phyloP scores from a whole-genome alignment of 2,797 vertebrate species.

The Cryptoblepharus egeriae region DNA sequence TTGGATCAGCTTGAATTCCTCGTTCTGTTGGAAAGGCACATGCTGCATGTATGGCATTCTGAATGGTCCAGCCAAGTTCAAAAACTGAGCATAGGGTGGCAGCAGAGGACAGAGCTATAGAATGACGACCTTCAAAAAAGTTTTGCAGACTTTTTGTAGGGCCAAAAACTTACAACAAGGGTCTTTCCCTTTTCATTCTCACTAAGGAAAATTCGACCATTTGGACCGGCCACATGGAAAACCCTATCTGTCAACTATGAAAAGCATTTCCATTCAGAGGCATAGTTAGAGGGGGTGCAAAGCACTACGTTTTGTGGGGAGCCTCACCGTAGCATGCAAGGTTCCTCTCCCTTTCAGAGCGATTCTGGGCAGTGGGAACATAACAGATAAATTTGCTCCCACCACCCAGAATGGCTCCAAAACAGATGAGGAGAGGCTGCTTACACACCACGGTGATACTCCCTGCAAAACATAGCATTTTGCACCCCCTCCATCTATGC shows the following conservation, averaged over 20 bases:
- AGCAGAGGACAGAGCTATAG: conserved; percentile 34
- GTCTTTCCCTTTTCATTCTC: fast-evolving
- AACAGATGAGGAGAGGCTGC: no score
- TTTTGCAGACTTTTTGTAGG: neutral
- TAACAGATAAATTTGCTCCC: no score
- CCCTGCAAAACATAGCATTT: no score
- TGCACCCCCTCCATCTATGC: no score
- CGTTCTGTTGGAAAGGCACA: neutral
- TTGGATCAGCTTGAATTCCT: neutral
- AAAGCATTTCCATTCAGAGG: neutral
- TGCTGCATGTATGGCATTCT: neutral
- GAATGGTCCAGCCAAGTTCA: neutral
- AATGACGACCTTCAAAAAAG: fast-evolving
- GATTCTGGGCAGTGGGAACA: no score
- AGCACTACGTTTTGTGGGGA: no score
- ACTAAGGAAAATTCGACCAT: fast-evolving
- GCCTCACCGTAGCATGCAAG: no score
- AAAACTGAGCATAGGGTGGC: conserved; percentile 48
- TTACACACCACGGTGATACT: no score
- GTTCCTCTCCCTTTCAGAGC: no score
- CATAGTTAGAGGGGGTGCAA: no score
- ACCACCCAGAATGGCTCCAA: no score
- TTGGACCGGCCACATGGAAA: neutral
- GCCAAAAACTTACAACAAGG: fast-evolving
- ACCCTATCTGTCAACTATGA: neutral